Conservation (phyloP, 2,113 vertebrate genomes). For the Syngnathus floridae region DNA sequence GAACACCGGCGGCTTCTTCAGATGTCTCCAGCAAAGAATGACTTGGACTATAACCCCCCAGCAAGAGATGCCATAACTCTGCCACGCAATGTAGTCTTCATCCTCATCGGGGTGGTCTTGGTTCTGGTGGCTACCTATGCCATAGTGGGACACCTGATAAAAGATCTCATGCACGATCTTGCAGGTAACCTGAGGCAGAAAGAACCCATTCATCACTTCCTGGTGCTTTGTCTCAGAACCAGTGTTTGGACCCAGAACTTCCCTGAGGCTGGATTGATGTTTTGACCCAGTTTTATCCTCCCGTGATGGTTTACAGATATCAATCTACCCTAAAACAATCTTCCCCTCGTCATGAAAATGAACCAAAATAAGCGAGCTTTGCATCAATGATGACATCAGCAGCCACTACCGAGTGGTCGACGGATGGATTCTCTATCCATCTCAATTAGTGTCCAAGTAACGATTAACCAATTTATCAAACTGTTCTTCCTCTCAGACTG, state of each 20-base stretch:
- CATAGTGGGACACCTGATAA: constrained; percentile 87
- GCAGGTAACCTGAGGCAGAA: constrained; percentile 68
- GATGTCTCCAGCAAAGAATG: constrained; percentile 32
- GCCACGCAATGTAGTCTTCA: constrained; percentile 55
- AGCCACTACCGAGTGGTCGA: background rate
- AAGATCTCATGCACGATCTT: constrained; percentile 82
- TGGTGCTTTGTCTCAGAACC: constrained; percentile 6
- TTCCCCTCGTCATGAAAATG: constrained; percentile 10
- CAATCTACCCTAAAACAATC: constrained; percentile 4
- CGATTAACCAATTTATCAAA: too few species aligned
- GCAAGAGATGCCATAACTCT: constrained; percentile 56
- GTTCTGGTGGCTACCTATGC: constrained; percentile 79
- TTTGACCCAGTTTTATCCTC: constrained; percentile 7
- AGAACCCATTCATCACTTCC: background rate
- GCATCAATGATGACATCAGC: background rate
- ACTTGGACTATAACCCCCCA: constrained; percentile 60
- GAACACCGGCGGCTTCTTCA: constrained; percentile 59
- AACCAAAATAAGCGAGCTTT: background rate
- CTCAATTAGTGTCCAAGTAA: background rate
- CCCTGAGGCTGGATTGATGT: background rate
- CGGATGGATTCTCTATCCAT: too few species aligned
- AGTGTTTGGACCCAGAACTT: constrained; percentile 2
- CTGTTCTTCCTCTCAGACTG: constrained; percentile 48
- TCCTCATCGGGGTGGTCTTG: constrained; percentile 66
- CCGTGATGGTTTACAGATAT: constrained; percentile 17